Evolutionary conservation across 2,113 vertebrate genomes (phyloP).

Genomic region (Penelope pileata): DNA sequence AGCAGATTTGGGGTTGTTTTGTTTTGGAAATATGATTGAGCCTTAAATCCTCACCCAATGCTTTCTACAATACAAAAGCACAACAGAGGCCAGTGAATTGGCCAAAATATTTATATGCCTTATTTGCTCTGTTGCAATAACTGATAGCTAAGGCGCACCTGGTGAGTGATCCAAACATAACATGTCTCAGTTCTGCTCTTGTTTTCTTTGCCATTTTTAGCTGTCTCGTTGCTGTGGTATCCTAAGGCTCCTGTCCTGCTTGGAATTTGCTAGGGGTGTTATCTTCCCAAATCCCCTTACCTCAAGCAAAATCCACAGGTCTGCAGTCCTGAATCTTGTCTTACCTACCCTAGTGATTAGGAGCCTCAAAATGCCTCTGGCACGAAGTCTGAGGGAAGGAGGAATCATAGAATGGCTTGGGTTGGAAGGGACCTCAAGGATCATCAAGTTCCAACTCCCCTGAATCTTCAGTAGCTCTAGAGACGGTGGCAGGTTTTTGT

Average conservation of each 20-base stretch:
- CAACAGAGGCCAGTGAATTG: neutral
- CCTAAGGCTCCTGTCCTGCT: neutral
- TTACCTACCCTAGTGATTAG: neutral
- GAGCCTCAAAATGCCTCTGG: neutral
- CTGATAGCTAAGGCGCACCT: neutral
- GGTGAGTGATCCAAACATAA: neutral
- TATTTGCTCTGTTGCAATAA: conserved; percentile 21
- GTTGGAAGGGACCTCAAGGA: too few relatives aligned
- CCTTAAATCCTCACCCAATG: neutral
- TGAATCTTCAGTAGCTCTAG: neutral
- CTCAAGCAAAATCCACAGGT: neutral
- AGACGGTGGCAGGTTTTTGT: neutral
- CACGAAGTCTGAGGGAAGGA: neutral
- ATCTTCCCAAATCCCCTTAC: neutral
- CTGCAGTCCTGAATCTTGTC: neutral
- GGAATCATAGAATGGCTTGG: too few relatives aligned
- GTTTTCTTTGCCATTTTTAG: neutral
- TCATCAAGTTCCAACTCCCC: too few relatives aligned
- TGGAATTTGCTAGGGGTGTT: neutral
- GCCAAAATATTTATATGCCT: neutral
- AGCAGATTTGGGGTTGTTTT: neutral
- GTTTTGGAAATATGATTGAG: neutral
- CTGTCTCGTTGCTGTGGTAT: neutral
- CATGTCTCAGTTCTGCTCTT: neutral
- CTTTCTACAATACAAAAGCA: conserved; percentile 19